Base-by-base conservation (phyloP, 2,797 vertebrate species). In the Paratrypauchen microcephalus region DNA sequence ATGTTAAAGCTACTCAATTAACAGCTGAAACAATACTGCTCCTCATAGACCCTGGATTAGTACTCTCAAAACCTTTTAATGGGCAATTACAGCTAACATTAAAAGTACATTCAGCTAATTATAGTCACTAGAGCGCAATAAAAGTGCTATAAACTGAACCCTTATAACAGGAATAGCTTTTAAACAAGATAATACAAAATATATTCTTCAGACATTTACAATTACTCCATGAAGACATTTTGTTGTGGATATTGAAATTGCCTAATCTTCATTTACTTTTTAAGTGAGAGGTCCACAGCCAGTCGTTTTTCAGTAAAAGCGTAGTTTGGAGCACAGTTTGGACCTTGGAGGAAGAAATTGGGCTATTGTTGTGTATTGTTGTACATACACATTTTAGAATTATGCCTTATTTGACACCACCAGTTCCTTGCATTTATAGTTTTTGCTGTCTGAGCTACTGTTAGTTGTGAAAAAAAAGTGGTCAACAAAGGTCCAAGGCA, bases 61-160 rank as follows among this genome's bases (percentile, higher is more conserved):
- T 66, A 21, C 21, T 36, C 65, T 28, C 65, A 66, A 54, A 65
- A 21, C 50, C 30, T 32, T 66, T 48, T 66, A 52, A 52, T 50
- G 64, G 26, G 61, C 61, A 23, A 63, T 63, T 63, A 41, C 5
- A 39, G 28, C 23, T 8, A 26, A 5, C 39, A 63, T 39, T 61
- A 61, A 61, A 61, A 41, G 59, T 39, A 39, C 39, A 24, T 63
- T 63, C 61, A 45, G 39, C 61, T 47, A 63, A 47, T 63, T 63
- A 45, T 45, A 45, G 41, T 16, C 41, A 63, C 19, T 18, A 16
- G 61, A 21, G 30, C 15, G 5, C 61, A 18, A 16, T 47, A 47
- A 63, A 60, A 30, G 32, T 16, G 21, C 21, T 15, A 36, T 39
- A 39, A n/a, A 61, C 12, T 39, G 30, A 32, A 11, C 6, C 32